These are phyloP conservation scores for Leucania comma DNA, from an alignment of 2,888 invertebrate species.

Conservation along the genomic window DNA sequence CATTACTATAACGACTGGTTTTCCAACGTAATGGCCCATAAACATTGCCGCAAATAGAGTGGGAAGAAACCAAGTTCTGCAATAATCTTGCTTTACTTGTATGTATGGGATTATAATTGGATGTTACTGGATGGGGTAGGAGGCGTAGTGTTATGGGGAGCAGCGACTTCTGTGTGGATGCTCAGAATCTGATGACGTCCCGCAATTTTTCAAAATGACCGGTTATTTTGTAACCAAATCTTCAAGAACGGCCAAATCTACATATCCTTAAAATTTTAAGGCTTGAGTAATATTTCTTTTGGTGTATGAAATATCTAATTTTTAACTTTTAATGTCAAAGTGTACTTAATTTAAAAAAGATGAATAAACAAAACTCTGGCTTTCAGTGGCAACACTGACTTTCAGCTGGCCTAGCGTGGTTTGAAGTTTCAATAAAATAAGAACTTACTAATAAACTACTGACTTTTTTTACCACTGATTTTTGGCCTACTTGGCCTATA, in stretches of 20 bases:
- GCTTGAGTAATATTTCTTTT: too few relatives aligned
- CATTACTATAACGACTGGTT: constrained; percentile 86
- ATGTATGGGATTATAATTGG: constrained; percentile 58
- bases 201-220: background rate
- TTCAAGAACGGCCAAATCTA: background rate
- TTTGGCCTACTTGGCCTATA: too few relatives aligned
- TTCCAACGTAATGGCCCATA: constrained; percentile 86
- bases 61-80: constrained; percentile 80
- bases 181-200: too few relatives aligned
- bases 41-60: constrained; percentile 85
- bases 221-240: background rate
- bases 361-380: too few relatives aligned
- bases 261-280: background rate
- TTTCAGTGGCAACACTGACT: background rate
- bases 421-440: background rate
- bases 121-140: constrained; percentile 63
- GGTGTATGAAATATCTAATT: background rate
- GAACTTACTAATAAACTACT: background rate
- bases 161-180: background rate
- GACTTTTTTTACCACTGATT: too few relatives aligned
- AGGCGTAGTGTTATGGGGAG: background rate
- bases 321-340: background rate
- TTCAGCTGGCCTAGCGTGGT: background rate
- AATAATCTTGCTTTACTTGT: constrained; percentile 75
- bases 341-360: background rate